Evolutionary conservation across 2,888 invertebrate genomes (phyloP).

Genomic region (Tuberolachnus salignus): DNA sequence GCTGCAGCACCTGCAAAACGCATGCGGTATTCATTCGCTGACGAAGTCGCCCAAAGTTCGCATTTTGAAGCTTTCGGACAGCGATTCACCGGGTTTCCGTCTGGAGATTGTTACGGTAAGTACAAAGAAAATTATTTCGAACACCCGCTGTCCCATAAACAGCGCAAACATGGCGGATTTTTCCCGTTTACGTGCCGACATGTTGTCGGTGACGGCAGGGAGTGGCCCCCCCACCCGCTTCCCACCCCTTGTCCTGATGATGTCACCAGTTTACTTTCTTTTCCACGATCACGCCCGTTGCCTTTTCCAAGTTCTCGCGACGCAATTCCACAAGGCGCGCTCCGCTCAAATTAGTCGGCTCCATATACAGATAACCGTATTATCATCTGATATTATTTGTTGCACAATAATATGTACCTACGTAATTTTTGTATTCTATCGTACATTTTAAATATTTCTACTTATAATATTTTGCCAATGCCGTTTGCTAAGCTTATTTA

Average conservation of each 20-base stretch:
- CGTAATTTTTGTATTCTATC: too few species aligned
- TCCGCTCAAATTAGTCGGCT: too few species aligned
- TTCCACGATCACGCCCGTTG: constrained; percentile 8
- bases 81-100: constrained; percentile 48
- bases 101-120: constrained; percentile 52
- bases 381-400: background rate
- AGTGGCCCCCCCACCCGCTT: constrained; percentile 5
- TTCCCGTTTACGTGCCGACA: constrained; percentile 32
- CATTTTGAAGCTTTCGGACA: constrained; percentile 46
- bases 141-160: background rate
- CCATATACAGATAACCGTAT: background rate
- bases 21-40: constrained; percentile 50
- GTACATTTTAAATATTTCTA: too few species aligned
- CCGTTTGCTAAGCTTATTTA: too few species aligned
- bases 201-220: constrained; percentile 28
- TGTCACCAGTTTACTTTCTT: constrained; percentile 35
- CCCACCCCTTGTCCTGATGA: background rate
- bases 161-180: constrained; percentile 42
- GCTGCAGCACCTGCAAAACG: constrained; percentile 55
- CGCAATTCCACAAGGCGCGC: too few species aligned
- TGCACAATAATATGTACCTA: background rate
- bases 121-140: background rate
- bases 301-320: constrained; percentile 20
- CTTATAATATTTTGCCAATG: too few species aligned
- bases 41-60: constrained; percentile 42